These are phyloP conservation scores for Hydraecia micacea DNA, from an alignment of 2,888 invertebrate genomes.

Conservation along the genomic window DNA sequence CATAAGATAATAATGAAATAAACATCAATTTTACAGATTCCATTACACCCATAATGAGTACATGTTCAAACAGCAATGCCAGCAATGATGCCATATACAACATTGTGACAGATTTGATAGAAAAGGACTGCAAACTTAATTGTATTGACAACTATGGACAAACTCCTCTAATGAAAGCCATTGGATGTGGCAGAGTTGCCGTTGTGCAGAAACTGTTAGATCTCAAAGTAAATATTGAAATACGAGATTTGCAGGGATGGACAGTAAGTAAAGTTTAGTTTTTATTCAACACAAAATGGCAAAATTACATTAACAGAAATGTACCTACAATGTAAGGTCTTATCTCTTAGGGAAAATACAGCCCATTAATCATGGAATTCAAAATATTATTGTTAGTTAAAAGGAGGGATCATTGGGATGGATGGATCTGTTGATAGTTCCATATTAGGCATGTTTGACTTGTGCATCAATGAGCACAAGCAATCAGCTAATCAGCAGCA, in stretches of 20 bases:
- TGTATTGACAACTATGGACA: slow-evolving; percentile 90
- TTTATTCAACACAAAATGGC: background rate
- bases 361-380: no score
- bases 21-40: slow-evolving; percentile 86
- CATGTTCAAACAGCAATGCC: slow-evolving; percentile 90
- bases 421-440: background rate
- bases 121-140: slow-evolving; percentile 89
- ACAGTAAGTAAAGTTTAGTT: slow-evolving; percentile 84
- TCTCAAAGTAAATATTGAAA: slow-evolving; percentile 88
- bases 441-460: background rate
- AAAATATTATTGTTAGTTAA: background rate
- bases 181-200: slow-evolving; percentile 87
- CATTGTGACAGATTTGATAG: slow-evolving; percentile 88
- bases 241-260: slow-evolving; percentile 91
- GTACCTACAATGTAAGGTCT: background rate
- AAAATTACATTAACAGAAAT: background rate
- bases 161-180: slow-evolving; percentile 92
- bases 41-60: slow-evolving; percentile 91
- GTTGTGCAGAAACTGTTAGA: slow-evolving; percentile 90
- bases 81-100: slow-evolving; percentile 81
- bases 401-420: background rate
- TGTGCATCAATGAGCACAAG: background rate
- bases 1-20: background rate
- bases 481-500: no score
- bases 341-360: background rate